These are phyloP conservation scores for Lucinisca nassula DNA, from an alignment of 2,888 invertebrate species.

Conservation along the genomic window DNA sequence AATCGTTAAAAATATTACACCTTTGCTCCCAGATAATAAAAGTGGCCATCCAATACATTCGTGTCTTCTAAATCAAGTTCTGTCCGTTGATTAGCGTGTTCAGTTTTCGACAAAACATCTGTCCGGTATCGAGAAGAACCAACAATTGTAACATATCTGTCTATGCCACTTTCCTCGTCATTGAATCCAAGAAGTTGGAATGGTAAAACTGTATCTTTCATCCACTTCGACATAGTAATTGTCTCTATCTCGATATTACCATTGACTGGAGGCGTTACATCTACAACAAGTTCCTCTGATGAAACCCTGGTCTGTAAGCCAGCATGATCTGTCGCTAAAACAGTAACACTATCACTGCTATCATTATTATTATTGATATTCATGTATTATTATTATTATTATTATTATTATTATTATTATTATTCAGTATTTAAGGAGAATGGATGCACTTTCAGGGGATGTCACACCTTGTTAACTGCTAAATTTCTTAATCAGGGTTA, in stretches of 20 bases:
- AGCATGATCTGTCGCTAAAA: conserved; percentile 27
- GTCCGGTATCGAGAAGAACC: neutral
- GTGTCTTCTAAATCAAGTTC: neutral
- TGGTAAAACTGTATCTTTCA: neutral
- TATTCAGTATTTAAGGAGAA: too few species aligned
- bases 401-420: too few species aligned
- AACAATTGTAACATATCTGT: neutral
- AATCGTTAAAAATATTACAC: too few species aligned
- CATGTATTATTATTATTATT: too few species aligned
- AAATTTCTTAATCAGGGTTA: too few species aligned
- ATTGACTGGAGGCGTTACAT: conserved; percentile 5
- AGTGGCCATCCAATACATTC: neutral
- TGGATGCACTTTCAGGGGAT: too few species aligned
- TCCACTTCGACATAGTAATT: neutral
- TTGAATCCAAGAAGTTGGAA: neutral
- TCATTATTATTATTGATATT: too few species aligned
- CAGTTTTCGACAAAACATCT: neutral
- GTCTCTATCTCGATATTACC: neutral
- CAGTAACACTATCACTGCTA: too few species aligned
- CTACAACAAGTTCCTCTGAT: conserved; percentile 10
- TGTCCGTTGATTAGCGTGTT: neutral
- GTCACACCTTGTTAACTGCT: too few species aligned
- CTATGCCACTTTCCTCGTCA: conserved; percentile 23
- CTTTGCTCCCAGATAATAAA: neutral
- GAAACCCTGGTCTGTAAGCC: neutral